phyloP scores from a whole-genome alignment of 2,797 vertebrate species.

The Ceryle rudis region DNA sequence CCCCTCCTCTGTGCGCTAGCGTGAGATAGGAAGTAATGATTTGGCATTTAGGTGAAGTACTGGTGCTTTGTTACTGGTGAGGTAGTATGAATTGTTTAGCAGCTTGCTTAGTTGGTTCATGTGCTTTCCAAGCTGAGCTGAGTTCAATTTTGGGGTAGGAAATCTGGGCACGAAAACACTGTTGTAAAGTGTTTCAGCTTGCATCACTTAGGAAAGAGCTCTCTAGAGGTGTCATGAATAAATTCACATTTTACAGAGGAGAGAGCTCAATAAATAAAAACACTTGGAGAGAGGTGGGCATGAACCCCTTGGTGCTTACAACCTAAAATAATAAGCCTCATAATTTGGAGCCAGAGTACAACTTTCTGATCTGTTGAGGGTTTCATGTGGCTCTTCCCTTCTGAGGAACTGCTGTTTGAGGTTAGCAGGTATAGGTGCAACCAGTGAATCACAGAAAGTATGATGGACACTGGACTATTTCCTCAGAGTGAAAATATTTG shows the following conservation, averaged over 20 bases:
- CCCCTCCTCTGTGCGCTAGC: neutral
- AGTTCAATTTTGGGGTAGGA: neutral
- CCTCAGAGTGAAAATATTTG: neutral
- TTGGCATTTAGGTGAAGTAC: neutral
- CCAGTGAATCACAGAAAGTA: neutral
- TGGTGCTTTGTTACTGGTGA: neutral
- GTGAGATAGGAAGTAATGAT: neutral
- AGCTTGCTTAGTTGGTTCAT: neutral
- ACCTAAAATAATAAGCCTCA: neutral
- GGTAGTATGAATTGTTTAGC: neutral
- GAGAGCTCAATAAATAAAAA: neutral
- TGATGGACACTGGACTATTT: neutral
- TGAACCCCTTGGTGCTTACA: neutral
- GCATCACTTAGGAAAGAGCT: neutral
- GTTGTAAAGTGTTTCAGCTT: neutral
- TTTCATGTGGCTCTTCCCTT: neutral
- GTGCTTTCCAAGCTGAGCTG: neutral
- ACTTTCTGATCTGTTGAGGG: neutral
- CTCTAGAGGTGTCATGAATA: neutral
- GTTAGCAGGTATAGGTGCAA: neutral
- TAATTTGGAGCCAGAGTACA: neutral
- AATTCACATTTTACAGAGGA: neutral
- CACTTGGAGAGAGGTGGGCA: neutral
- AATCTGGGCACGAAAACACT: neutral
- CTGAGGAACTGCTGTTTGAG: neutral